Conservation (phyloP, 2,888 invertebrate genomes). For the Acanthopleura granulata region DNA sequence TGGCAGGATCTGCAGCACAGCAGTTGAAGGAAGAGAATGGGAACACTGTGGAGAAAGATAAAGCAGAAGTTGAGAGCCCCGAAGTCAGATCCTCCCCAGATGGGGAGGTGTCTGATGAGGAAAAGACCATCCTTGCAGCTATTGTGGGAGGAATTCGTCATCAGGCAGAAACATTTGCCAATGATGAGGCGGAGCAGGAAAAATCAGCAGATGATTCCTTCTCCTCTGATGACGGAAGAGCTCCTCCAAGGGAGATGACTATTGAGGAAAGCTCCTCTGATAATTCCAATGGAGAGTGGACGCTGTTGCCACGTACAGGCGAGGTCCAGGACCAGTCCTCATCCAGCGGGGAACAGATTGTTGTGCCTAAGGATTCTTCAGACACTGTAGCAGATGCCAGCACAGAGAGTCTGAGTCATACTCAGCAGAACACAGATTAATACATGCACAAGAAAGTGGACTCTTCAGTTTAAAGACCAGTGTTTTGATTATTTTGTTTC, state of each 20-base stretch:
- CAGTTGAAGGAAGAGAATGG: not conserved
- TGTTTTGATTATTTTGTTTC: too few species aligned
- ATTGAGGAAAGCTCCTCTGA: slow-evolving; percentile 11
- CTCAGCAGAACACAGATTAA: too few species aligned
- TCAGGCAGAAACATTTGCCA: not conserved
- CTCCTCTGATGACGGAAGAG: slow-evolving; percentile 2
- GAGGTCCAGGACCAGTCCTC: not conserved
- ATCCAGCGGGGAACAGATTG: not conserved
- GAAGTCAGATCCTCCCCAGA: slow-evolving; percentile 11
- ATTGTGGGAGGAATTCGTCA: not conserved
- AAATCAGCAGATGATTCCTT: not conserved
- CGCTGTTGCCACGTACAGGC: not conserved
- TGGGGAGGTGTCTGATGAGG: slow-evolving; percentile 5
- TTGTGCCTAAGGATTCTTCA: not conserved
- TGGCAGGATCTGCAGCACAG: not conserved
- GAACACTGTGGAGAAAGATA: not conserved
- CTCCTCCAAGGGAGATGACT: slow-evolving; percentile 14
- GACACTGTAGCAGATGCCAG: too few species aligned
- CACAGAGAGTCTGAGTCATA: too few species aligned
- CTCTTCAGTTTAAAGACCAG: too few species aligned
- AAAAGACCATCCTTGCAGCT: not conserved
- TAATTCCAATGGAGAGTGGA: slow-evolving; percentile 16
- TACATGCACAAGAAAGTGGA: too few species aligned
- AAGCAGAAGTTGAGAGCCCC: not conserved
- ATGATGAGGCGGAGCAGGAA: not conserved